Conservation (phyloP, 2,888 invertebrate genomes). For the Cistogaster globosa region DNA sequence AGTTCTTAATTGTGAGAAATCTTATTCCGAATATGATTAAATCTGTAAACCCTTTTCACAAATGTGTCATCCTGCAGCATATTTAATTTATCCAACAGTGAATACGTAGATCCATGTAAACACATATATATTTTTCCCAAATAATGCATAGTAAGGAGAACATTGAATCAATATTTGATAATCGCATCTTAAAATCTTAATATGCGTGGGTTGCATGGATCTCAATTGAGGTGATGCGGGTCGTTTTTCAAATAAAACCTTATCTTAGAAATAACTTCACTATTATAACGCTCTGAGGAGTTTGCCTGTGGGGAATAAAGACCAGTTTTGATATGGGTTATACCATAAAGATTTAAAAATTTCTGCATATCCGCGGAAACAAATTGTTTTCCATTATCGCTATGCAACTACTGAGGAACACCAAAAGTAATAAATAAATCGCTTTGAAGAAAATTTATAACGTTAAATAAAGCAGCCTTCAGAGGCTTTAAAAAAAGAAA, state of each 20-base stretch:
- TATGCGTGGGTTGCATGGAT: slow-evolving; percentile 25
- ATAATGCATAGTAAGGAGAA: slow-evolving; percentile 46
- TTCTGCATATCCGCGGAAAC: too few relatives aligned
- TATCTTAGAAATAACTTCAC: slow-evolving; percentile 43
- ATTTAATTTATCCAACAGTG: neutral
- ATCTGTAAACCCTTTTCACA: neutral
- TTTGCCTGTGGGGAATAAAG: too few relatives aligned
- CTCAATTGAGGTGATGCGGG: slow-evolving; percentile 38
- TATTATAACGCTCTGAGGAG: slow-evolving; percentile 36
- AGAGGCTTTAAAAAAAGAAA: too few relatives aligned
- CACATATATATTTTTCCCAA: slow-evolving; percentile 53
- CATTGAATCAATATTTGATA: too few relatives aligned
- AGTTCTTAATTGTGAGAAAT: neutral
- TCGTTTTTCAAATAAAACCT: slow-evolving; percentile 32
- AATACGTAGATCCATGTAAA: slow-evolving; percentile 25
- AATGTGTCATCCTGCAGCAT: neutral
- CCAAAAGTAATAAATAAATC: too few relatives aligned
- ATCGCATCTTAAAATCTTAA: too few relatives aligned
- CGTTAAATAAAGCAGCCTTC: too few relatives aligned
- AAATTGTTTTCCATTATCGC: too few relatives aligned
- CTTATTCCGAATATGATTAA: neutral
- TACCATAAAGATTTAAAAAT: too few relatives aligned
- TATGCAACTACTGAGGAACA: too few relatives aligned
- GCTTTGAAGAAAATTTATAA: too few relatives aligned
- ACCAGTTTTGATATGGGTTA: too few relatives aligned